Base-by-base conservation (phyloP, 2,797 vertebrate genomes). In the Micrastur ruficollis region DNA sequence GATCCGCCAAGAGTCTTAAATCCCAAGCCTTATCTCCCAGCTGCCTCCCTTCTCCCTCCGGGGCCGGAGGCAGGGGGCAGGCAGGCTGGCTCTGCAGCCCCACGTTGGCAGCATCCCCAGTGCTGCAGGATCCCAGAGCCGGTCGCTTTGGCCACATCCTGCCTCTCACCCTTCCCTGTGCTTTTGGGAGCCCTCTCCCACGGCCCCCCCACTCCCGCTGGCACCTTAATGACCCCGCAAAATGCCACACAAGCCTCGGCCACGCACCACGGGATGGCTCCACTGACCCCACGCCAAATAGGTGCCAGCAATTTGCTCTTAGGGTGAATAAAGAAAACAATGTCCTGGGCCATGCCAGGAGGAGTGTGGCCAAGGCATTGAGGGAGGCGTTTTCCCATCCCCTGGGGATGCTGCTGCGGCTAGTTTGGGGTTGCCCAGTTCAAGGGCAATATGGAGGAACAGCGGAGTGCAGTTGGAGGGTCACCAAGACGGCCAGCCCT, bases 281-380 rank as follows among this genome's bases (percentile, higher is more conserved):
- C 32, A 18, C n/a, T 1, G 1, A 55, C 8, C 44, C 53, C 11
- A 5, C 0, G 1, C 2, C 4, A 3, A 73, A 52, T 0, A 4
- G 46, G 8, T 38, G 53, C 23, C 71, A 44, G 31, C 1, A 1
- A 34, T 13, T 21, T 22, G 27, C 7, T 73, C 7, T 49, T 4
- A 22, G 2, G 32, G 53, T 29, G 34, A 75, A 12, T 5, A 34
- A 53, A 12, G 52, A 25, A 61, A 89, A n/a, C 19, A 14, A 2
- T 18, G 36, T 29, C 42, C 63, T 63, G 53, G 82, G n/a, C 62
- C 56, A 14, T 22, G 46, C 9, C 56, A 81, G 68, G 40, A 93
- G 75, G 15, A 91, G 15, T 1, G 2, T 1, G 11, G 78, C 31
- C 61, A 84, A 44, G 19, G 44, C 49, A 14, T 0, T 0, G 0